These are phyloP conservation scores for Theonella swinhoei DNA, from an alignment of 37 sponge, comb jelly and placozoan genomes.

Conservation along the genomic window DNA sequence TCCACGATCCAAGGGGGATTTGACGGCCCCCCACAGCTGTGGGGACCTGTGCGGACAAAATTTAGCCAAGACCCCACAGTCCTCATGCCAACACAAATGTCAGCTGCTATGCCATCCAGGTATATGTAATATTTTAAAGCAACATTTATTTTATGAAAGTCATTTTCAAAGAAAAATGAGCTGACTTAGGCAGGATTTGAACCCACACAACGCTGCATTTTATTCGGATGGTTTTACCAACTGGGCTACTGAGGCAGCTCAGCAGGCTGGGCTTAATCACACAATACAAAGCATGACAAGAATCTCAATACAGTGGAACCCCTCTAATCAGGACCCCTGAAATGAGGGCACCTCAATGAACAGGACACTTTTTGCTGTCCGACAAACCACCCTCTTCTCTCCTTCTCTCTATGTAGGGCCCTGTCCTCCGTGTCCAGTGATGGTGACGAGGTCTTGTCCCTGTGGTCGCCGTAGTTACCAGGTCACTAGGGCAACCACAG, in stretches of 20 bases:
- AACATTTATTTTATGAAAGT: background rate
- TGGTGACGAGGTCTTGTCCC: slow-evolving; percentile 56
- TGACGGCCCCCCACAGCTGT: slow-evolving; percentile 69
- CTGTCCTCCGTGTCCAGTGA: slow-evolving; percentile 82
- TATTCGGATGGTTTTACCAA: too few species aligned
- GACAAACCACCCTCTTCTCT: background rate
- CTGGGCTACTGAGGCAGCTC: too few species aligned
- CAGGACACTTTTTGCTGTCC: too few species aligned
- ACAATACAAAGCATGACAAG: too few species aligned
- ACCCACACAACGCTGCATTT: too few species aligned
- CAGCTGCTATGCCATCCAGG: slow-evolving; percentile 70
- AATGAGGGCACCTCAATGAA: too few species aligned
- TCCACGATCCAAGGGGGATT: slow-evolving; percentile 6
- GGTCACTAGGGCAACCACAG: background rate
- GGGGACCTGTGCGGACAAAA: slow-evolving; percentile 70
- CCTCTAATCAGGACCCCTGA: too few species aligned
- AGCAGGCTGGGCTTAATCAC: too few species aligned
- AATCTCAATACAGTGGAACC: too few species aligned
- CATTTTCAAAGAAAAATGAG: too few species aligned
- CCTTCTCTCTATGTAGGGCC: slow-evolving; percentile 41
- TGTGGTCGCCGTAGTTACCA: slow-evolving; percentile 64
- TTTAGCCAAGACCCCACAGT: slow-evolving; percentile 16
- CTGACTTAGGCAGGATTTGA: too few species aligned
- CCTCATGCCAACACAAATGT: slow-evolving; percentile 52
- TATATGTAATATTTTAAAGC: slow-evolving; percentile 18